Percentiles rank a stretch among this genome's conserved stretches.
These are phyloP conservation scores for Tenebrio molitor DNA, from an alignment of 1,140 invertebrate species.

Conservation along the genomic window DNA sequence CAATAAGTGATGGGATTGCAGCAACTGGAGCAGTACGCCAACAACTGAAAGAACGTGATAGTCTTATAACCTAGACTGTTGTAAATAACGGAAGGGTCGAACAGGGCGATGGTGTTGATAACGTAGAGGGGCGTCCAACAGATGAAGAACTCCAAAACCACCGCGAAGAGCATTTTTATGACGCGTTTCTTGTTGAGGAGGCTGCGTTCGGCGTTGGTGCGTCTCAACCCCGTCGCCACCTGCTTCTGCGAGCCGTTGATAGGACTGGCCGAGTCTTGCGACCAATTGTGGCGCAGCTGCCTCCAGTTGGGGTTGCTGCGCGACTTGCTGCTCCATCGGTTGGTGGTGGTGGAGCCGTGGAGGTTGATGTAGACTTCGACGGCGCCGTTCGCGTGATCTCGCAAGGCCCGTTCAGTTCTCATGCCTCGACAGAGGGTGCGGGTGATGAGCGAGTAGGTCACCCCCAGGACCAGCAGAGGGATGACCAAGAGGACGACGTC, in stretches of 20 bases:
- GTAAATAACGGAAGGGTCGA: conserved; percentile 71
- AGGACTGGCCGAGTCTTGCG: conserved; percentile 57
- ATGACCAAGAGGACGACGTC: conserved; percentile 80
- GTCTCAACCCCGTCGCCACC: conserved; percentile 51
- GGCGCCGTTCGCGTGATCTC: conserved; percentile 49
- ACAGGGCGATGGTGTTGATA: conserved; percentile 75
- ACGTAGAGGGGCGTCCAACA: conserved; percentile 83
- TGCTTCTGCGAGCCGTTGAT: conserved; percentile 53
- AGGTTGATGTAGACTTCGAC: conserved; percentile 61
- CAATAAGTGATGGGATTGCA: conserved; percentile 85
- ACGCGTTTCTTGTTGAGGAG: conserved; percentile 68
- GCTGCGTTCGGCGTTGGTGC: conserved; percentile 68
- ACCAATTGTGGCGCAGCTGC: conserved; percentile 60
- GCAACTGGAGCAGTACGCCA: conserved; percentile 79
- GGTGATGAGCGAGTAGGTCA: conserved; percentile 75
- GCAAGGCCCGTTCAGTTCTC: conserved; percentile 54
- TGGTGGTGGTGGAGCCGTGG: conserved; percentile 55
- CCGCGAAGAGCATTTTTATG: conserved; percentile 72
- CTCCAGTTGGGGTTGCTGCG: conserved; percentile 47
- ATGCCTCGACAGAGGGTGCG: conserved; percentile 62
- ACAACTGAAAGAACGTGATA: conserved; percentile 73
- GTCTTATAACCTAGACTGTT: conserved; percentile 68
- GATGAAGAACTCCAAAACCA: conserved; percentile 82
- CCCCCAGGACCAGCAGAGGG: conserved; percentile 81
- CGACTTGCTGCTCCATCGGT: conserved; percentile 54